Conservation (phyloP, 1,140 invertebrate genomes). For the Anadara kagoshimensis region DNA sequence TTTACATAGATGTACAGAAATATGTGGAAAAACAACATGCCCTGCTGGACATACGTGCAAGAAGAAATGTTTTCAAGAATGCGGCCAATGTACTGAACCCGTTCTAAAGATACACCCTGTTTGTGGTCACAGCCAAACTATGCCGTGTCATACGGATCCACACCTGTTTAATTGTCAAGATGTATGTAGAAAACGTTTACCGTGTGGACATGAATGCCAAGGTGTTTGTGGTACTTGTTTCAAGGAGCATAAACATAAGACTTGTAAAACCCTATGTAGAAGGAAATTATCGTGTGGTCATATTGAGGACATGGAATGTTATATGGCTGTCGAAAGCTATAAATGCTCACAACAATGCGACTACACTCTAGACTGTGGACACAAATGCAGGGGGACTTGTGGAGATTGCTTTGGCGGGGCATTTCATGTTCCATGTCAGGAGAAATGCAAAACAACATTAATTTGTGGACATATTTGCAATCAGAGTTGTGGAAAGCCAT, state of each 20-base stretch:
- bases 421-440: conserved; percentile 75
- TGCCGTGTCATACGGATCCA: conserved; percentile 44
- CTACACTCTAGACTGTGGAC: conserved; percentile 45
- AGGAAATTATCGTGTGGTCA: conserved; percentile 64
- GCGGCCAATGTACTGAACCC: conserved; percentile 41
- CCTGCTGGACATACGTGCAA: conserved; percentile 52
- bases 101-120: conserved; percentile 32
- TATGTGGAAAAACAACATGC: conserved; percentile 56
- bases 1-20: conserved; percentile 58
- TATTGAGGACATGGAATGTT: conserved; percentile 51
- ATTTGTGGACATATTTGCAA: conserved; percentile 66
- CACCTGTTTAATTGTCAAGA: conserved; percentile 19
- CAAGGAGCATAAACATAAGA: not conserved
- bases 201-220: conserved; percentile 78
- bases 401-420: conserved; percentile 77
- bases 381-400: conserved; percentile 44
- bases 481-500: conserved; percentile 54
- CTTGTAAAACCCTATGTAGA: not conserved
- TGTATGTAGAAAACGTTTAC: conserved; percentile 22
- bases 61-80: conserved; percentile 53
- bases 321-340: conserved; percentile 47
- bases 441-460: conserved; percentile 53
- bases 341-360: conserved; percentile 52
- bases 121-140: conserved; percentile 32
- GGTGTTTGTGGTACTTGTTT: conserved; percentile 48